Evolutionary conservation across 2,113 vertebrate genomes (phyloP), one percentile per base, ranked within the genome.

Genomic region (Carassius auratus): DNA sequence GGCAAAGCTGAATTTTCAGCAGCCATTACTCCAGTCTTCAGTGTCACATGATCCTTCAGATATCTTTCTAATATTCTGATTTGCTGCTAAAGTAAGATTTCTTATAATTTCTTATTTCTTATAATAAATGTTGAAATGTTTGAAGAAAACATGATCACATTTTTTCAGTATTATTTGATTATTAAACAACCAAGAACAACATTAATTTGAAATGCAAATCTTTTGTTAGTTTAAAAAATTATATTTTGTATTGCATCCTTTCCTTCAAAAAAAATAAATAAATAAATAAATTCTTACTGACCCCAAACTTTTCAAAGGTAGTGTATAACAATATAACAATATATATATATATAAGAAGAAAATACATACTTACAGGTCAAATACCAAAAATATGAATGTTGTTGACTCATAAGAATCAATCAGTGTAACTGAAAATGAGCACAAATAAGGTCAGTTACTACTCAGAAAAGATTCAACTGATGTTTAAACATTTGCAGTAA

Each of bases 351-450:
- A 30, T 30, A 30, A 2, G 2, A 30, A 30, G 30, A 30, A 61
- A 74, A 88, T 94, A 71, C 71, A 88, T 94, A 97, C 97, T 97
- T 91, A 97, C 96, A 97, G 93, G 90, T 97, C 97, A 94, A 97
- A 97, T 89, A 97, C 96, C 91, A 97, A 92, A 95, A 97, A 97
- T 92, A 97, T 97, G 94, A 97, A 97, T 73, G 96, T 96, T 79
- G 95, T 91, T 26, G 97, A 97, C 88, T 97, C 96, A 78, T 97
- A 97, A 90, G 95, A 97, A 95, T 97, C 96, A 86, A 97, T 96
- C 62, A 97, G 96, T n/a, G 96, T 96, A 86, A 97, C 97, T 97
- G 86, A 86, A 59, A 48, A 78, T 48, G 52, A 26, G 77, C 84
- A 92, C 26, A 73, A 79, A 74, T 45, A 48, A 38, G 7, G 61